A percentile compares a stretch with the other conserved stretches of the same genome.
Evolutionary conservation across 2,113 vertebrate species (phyloP).

Genomic region (Elephas maximus): DNA sequence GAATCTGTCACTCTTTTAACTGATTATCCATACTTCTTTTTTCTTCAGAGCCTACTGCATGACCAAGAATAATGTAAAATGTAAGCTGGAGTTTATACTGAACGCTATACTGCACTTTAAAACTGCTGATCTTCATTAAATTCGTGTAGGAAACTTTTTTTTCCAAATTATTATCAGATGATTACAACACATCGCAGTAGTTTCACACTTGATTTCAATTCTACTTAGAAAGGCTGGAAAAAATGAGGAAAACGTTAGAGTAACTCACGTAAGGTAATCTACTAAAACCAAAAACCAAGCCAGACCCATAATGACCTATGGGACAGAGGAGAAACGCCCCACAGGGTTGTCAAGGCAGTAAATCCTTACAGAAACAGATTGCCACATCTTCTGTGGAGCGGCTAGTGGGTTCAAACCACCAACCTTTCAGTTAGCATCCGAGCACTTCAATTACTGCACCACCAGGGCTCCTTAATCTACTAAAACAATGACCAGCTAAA

Average conservation of each 20-base stretch:
- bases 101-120: constrained; percentile 70
- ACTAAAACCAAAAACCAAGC: background rate
- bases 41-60: constrained; percentile 90
- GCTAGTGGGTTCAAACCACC: no score
- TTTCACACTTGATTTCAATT: constrained; percentile 57
- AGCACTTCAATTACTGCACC: no score
- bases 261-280: constrained; percentile 10
- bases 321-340: no score
- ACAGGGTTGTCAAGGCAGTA: no score
- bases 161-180: constrained; percentile 65
- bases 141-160: background rate
- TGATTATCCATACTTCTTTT: constrained; percentile 94
- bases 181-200: constrained; percentile 8
- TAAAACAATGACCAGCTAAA: constrained; percentile 33
- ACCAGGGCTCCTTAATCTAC: background rate
- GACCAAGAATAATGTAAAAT: constrained; percentile 92
- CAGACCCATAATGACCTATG: no score
- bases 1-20: constrained; percentile 90
- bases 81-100: constrained; percentile 86
- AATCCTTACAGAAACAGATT: no score
- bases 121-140: constrained; percentile 54
- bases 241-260: background rate
- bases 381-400: no score
- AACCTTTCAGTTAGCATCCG: no score
- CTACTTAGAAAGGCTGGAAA: constrained; percentile 53